Base-by-base conservation (phyloP, 2,113 vertebrate species). In the Cavia porcellus region DNA sequence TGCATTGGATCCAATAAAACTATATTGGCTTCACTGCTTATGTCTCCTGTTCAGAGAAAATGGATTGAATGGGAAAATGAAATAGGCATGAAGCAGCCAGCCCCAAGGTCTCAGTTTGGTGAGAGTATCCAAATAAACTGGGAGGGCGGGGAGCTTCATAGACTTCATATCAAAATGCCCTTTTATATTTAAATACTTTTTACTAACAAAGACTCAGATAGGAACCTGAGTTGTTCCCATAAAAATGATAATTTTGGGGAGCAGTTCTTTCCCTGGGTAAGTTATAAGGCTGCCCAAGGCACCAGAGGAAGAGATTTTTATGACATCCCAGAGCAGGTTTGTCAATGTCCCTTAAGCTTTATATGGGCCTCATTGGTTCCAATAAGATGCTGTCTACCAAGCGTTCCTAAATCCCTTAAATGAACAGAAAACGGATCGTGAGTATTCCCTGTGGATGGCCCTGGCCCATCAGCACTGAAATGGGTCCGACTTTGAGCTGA, bases 1-100 rank as follows among this genome's bases (percentile, higher is more conserved):
- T 98, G 98, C 98, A 98, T 98, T 99, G 98, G 97, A 99, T 98
- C 98, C 98, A 99, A 99, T 99, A 99, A 99, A 98, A 98, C 98
- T 98, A 98, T 99, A 99, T 99, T 99, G 98, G 98, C 97, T 99
- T 99, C 98, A 97, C 98, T 98, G 98, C 98, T 98, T 99, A 97
- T 98, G 97, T 98, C 98, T 99, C 97, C 98, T 98, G 98, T 98
- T 91, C 98, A 97, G 98, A 98, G 98, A 98, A 99, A 99, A 99
- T 98, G 93, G 98, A 99, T 99, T 99, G 98, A 98, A 98, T 94
- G 85, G 96, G 96, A 98, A 99, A 99, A 97, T 50, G 97, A 98
- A 99, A 97, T 38, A 97, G 98, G 97, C 98, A 97, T 94, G 97
- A 98, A 98, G 98, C 98, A 98, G 97, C 97, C 97, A 97, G 97